Conservation (phyloP, 2,888 invertebrate genomes). For the Hypsopygia costalis region DNA sequence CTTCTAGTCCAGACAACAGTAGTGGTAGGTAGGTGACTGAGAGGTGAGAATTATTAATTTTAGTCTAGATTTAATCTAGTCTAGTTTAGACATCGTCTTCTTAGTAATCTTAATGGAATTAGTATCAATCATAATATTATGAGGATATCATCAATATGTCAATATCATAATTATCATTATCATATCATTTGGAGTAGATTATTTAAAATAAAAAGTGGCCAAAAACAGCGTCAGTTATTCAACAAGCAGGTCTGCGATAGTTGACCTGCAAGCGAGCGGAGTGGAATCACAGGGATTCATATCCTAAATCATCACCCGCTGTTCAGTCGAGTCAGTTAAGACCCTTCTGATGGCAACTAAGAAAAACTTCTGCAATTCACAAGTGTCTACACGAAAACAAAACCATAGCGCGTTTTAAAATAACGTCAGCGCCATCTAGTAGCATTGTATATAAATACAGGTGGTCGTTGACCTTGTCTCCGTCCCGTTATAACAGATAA, state of each 20-base stretch:
- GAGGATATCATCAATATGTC: no score
- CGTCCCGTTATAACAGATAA: slow-evolving; percentile 29
- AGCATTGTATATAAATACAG: slow-evolving; percentile 13
- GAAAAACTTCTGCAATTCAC: neutral
- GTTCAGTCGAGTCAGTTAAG: slow-evolving; percentile 80
- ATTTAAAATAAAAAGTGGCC: slow-evolving; percentile 37
- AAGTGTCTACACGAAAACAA: slow-evolving; percentile 11
- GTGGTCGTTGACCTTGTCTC: slow-evolving; percentile 33
- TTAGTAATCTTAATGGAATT: no score
- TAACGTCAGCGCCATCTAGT: slow-evolving; percentile 33
- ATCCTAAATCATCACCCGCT: slow-evolving; percentile 70
- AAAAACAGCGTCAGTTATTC: slow-evolving; percentile 68
- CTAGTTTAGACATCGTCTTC: no score
- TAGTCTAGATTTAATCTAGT: no score
- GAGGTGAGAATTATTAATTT: no score
- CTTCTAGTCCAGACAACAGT: no score
- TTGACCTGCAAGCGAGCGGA: slow-evolving; percentile 57
- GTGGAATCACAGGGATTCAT: slow-evolving; percentile 57
- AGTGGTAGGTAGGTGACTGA: no score
- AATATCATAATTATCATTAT: no score
- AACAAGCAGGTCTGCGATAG: slow-evolving; percentile 61
- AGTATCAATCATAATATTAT: no score
- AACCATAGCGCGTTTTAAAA: slow-evolving; percentile 31
- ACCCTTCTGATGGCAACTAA: slow-evolving; percentile 52
- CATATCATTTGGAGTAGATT: no score